phyloP scores from a whole-genome alignment of 1,140 invertebrate genomes.

The Parapsyche elsis region DNA sequence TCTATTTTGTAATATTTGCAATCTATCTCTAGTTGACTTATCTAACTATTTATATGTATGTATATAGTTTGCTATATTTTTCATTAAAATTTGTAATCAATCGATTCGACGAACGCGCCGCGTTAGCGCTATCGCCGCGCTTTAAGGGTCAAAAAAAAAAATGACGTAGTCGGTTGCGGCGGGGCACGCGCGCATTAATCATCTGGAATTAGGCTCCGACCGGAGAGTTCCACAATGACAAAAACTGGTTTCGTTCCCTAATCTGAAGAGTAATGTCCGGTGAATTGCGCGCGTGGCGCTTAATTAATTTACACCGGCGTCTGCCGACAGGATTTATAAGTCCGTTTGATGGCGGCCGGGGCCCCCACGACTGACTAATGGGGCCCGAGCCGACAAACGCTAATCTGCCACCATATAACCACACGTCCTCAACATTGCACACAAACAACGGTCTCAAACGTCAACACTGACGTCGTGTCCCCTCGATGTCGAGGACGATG shows the following conservation, averaged over 20 bases:
- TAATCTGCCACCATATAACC: neutral
- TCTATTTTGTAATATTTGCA: no score
- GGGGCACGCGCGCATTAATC: conserved; percentile 7
- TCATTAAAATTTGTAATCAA: no score
- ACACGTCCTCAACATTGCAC: neutral
- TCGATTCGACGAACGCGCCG: no score
- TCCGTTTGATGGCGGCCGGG: conserved; percentile 48
- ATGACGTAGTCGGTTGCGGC: no score
- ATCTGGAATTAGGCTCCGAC: neutral
- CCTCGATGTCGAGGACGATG: no score
- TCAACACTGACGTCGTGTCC: no score
- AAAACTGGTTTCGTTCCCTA: conserved; percentile 41
- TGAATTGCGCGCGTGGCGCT: conserved; percentile 52
- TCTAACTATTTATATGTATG: no score
- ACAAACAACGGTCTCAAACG: neutral
- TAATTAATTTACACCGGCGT: conserved; percentile 55
- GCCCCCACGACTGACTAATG: conserved; percentile 39
- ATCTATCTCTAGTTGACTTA: no score
- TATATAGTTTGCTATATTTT: no score
- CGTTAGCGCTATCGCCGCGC: no score
- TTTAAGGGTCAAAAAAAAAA: no score
- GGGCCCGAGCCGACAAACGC: neutral
- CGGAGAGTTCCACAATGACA: neutral
- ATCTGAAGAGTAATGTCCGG: conserved; percentile 52
- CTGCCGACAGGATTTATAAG: conserved; percentile 50